A percentile compares a stretch with the other conserved stretches of the same genome.
Conservation (phyloP, 2,888 invertebrate species). For the Drosophila nr. perissopoda region DNA sequence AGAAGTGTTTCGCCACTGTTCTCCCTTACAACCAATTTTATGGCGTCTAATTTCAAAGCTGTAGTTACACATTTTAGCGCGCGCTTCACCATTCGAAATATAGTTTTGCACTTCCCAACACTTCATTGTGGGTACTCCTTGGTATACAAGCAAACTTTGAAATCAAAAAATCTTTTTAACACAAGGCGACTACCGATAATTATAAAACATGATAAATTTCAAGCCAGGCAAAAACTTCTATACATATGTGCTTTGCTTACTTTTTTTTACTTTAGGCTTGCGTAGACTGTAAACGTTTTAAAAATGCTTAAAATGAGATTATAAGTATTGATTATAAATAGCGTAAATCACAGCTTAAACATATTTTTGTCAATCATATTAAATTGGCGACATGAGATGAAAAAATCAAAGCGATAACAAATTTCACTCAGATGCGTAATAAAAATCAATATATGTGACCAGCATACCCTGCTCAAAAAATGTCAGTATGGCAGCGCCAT, state of each 20-base stretch:
- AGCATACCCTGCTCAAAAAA: not conserved
- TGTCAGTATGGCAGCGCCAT: conserved; percentile 25
- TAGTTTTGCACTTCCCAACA: not conserved
- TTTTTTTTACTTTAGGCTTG: not conserved
- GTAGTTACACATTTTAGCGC: not conserved
- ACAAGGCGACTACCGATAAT: not conserved
- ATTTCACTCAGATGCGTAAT: not conserved
- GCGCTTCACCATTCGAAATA: conserved; percentile 15
- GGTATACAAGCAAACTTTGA: not conserved
- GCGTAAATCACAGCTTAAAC: not conserved
- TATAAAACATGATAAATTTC: not conserved
- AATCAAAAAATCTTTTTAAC: not conserved
- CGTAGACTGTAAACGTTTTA: not conserved
- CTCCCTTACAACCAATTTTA: conserved; percentile 7
- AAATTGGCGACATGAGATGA: not conserved
- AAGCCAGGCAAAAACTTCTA: not conserved
- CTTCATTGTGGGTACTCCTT: not conserved
- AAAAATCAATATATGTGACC: not conserved
- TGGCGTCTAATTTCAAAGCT: not conserved
- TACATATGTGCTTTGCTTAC: not conserved
- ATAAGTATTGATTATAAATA: not conserved
- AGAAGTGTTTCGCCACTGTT: conserved; percentile 13
- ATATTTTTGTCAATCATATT: not conserved
- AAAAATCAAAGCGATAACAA: not conserved
- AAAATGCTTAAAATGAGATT: not conserved